phyloP scores from a whole-genome alignment of 2,797 vertebrate genomes.

The Clarias laeviceps region DNA sequence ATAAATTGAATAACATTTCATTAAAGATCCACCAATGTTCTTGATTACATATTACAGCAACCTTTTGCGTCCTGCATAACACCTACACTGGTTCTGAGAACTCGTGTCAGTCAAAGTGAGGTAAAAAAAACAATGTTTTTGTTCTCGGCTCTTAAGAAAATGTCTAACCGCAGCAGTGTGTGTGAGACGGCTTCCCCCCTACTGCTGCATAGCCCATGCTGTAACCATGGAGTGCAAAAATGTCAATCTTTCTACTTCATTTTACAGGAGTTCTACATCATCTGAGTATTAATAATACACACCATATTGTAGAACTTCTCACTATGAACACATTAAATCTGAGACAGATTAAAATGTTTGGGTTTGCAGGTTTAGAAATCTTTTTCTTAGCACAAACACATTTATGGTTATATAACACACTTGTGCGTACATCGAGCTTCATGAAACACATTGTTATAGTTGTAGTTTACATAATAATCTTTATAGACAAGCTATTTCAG shows the following conservation, averaged over 20 bases:
- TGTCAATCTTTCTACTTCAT: not conserved
- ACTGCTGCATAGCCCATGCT: not conserved
- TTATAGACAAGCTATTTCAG: constrained; percentile 14
- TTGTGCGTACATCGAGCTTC: not conserved
- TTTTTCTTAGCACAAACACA: not conserved
- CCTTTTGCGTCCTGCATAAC: not conserved
- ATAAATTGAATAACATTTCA: not conserved
- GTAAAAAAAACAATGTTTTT: not conserved
- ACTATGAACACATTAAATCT: not conserved
- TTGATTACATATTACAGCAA: not conserved
- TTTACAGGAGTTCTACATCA: constrained; percentile 4
- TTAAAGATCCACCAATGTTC: not conserved
- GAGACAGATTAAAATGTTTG: not conserved
- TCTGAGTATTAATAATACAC: not conserved
- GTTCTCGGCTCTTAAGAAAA: not conserved
- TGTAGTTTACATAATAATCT: constrained; percentile 19
- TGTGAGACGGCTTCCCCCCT: not conserved
- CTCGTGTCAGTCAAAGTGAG: not conserved
- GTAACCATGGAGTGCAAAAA: not conserved
- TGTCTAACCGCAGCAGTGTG: not conserved
- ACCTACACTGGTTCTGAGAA: not conserved
- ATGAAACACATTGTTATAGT: not conserved
- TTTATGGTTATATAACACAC: not conserved
- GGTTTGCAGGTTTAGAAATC: not conserved
- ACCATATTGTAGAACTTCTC: not conserved